phyloP scores from a whole-genome alignment of 2,888 invertebrate species.

The Macrophya annulata region DNA sequence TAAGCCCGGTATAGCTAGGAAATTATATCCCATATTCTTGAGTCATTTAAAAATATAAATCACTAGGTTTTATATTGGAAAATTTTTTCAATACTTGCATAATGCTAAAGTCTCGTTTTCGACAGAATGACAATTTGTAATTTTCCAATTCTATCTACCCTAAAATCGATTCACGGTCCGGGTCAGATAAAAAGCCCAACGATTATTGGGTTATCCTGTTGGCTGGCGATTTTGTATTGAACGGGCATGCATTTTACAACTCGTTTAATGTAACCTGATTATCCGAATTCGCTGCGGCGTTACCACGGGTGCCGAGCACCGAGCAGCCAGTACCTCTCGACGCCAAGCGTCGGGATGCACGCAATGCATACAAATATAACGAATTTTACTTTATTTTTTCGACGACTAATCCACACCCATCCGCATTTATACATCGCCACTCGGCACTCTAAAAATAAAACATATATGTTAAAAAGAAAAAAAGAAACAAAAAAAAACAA shows the following conservation, averaged over 20 bases:
- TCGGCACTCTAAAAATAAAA: background rate
- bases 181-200: conserved; percentile 43
- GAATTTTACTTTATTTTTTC: conserved; percentile 33
- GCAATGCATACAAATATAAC: conserved; percentile 53
- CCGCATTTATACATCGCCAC: conserved; percentile 17
- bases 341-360: conserved; percentile 42
- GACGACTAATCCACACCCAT: conserved; percentile 40
- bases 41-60: background rate
- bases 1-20: background rate
- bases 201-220: conserved; percentile 52
- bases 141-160: conserved; percentile 28
- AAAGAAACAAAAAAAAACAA: background rate
- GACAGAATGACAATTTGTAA: conserved; percentile 14
- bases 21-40: background rate
- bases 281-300: conserved; percentile 63
- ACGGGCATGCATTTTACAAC: conserved; percentile 69
- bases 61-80: background rate
- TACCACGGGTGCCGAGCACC: conserved; percentile 27
- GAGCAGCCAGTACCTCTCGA: conserved; percentile 11
- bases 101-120: conserved; percentile 12
- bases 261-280: conserved; percentile 69
- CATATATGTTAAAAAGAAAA: background rate
- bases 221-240: conserved; percentile 63
- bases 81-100: background rate
- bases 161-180: conserved; percentile 34